These are phyloP conservation scores for Globodera rostochiensis DNA, from an alignment of 1,140 invertebrate genomes.

Conservation along the genomic window DNA sequence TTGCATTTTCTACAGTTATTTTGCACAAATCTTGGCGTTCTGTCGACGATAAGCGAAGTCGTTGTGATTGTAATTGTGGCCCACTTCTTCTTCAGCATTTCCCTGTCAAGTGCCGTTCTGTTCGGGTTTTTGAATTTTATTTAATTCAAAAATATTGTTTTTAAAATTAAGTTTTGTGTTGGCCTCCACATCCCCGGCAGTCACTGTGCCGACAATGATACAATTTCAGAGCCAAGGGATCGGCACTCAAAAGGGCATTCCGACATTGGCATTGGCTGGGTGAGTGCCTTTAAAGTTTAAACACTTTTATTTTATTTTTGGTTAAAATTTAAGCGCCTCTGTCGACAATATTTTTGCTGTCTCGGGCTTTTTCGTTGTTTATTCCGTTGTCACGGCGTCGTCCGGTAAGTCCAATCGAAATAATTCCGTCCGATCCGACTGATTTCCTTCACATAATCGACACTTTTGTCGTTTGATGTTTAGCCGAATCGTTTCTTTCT, in stretches of 20 bases:
- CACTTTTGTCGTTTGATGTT: background rate
- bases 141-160: background rate
- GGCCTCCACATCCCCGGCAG: constrained; percentile 89
- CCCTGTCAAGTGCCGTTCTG: constrained; percentile 71
- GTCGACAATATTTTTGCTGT: constrained; percentile 82
- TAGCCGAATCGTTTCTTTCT: background rate
- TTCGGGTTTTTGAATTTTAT: constrained; percentile 37
- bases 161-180: constrained; percentile 72
- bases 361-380: constrained; percentile 83
- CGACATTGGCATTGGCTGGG: constrained; percentile 84
- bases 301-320: background rate
- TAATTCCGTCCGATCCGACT: background rate
- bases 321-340: constrained; percentile 73
- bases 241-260: constrained; percentile 89
- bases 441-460: background rate
- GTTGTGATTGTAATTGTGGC: constrained; percentile 73
- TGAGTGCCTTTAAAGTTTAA: background rate
- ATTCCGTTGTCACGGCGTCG: constrained; percentile 18
- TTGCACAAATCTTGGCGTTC: constrained; percentile 42
- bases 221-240: constrained; percentile 80
- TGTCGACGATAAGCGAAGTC: constrained; percentile 73
- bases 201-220: constrained; percentile 89
- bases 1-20: constrained; percentile 74
- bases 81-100: constrained; percentile 78
- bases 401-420: background rate